Base-by-base conservation (phyloP, 2,888 invertebrate species). In the Melieria picta region DNA sequence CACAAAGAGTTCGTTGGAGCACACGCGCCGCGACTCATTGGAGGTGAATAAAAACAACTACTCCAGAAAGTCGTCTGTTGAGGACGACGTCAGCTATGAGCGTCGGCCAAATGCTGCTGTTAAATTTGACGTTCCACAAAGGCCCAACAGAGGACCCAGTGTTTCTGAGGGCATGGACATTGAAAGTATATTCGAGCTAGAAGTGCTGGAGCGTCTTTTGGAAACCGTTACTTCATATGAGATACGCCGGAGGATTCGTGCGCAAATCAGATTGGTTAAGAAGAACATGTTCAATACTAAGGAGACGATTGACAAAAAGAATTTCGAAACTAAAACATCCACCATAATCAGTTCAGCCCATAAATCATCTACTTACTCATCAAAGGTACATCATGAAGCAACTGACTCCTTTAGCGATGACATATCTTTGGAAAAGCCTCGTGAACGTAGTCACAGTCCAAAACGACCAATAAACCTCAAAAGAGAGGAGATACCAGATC, bases 151-250 rank as follows among this genome's bases (percentile, higher is more conserved):
- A 77, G 85, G 87, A 3, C 85, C 88, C 6, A 82, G 83, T n/a
- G 82, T 85, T 71, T 84, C 88, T 78, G 88, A 89, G 74, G 82
- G 84, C 65, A 84, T 87, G n/a, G 88, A 89, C 77, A 91, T 94
- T 77, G 93, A 94, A 85, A 91, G 93, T 77, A 92, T 94, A 75
- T 92, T 90, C 77, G 93, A 94, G 79, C 81, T 93, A 76, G 89
- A 90, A 80, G 87, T 92, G 78, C 88, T 94, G 72, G 93, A 93
- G 86, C 89, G 90, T 87, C 89, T 93, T 89, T 87, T 94, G 85
- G 93, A 93, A 87, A 91, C 91, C 81, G 92, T 93, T 72, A 90
- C 90, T 69, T 91, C 91, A 74, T 94, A 94, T 83, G 94, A 94
- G 82, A 90, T 93, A 80, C 88, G 94, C 78, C 90, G 93, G 75